phyloP scores from a whole-genome alignment of 2,888 invertebrate species.

The Antheraea assamensis region DNA sequence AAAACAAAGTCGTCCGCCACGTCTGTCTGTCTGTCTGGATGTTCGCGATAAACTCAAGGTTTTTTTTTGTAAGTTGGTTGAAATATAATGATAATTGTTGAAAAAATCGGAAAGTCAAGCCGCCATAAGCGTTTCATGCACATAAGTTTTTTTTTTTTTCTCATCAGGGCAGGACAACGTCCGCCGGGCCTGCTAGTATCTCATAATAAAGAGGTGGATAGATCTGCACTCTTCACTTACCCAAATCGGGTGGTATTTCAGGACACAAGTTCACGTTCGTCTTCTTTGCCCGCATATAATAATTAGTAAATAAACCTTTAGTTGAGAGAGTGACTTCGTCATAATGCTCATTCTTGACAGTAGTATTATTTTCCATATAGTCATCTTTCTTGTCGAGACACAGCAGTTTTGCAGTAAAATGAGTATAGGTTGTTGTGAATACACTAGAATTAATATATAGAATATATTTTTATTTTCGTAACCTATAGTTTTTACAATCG shows the following conservation, averaged over 20 bases:
- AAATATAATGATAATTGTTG: no score
- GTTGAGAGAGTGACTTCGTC: background rate
- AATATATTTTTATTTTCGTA: no score
- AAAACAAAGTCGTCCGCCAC: no score
- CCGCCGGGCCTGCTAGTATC: no score
- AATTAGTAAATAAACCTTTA: slow-evolving; percentile 19
- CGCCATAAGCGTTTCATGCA: no score
- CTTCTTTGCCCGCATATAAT: background rate
- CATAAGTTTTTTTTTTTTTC: background rate
- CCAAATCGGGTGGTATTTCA: slow-evolving; percentile 38
- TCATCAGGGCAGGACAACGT: no score
- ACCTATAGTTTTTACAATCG: no score
- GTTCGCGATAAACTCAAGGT: no score
- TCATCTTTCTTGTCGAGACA: background rate
- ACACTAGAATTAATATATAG: background rate
- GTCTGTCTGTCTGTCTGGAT: no score
- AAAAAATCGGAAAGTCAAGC: no score
- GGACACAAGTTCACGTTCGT: slow-evolving; percentile 32
- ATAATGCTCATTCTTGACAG: background rate
- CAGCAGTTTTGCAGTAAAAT: slow-evolving; percentile 2
- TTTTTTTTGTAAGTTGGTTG: no score
- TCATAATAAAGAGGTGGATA: background rate
- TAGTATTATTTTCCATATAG: background rate
- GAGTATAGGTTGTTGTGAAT: background rate
- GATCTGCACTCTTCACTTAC: slow-evolving; percentile 28